A percentile compares a stretch with the other conserved stretches of the same genome.
These are phyloP conservation scores for Plebejus anna DNA, from an alignment of 2,888 invertebrate genomes.

Conservation along the genomic window DNA sequence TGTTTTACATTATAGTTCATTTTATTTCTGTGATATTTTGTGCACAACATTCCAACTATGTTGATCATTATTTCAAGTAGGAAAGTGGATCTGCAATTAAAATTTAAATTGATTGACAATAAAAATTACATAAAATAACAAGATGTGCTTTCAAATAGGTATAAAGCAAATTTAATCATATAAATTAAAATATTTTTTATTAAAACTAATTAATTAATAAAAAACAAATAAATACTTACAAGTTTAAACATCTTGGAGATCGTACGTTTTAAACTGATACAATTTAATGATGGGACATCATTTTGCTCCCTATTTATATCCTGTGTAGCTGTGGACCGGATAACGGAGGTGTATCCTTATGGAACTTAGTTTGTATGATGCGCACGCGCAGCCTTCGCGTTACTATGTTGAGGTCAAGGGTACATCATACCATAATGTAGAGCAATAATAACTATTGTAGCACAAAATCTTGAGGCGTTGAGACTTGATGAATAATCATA, in stretches of 20 bases:
- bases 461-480: neutral
- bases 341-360: constrained; percentile 63
- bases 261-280: constrained; percentile 33
- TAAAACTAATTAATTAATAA: constrained; percentile 20
- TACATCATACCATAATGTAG: constrained; percentile 27
- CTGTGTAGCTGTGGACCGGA: constrained; percentile 51
- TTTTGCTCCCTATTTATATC: constrained; percentile 46
- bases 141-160: neutral
- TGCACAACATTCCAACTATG: too few species aligned
- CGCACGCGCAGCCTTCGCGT: constrained; percentile 64
- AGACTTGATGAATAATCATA: too few species aligned
- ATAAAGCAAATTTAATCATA: neutral
- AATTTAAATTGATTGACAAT: too few species aligned
- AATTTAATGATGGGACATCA: constrained; percentile 40
- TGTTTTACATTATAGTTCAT: too few species aligned
- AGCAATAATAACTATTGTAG: constrained; percentile 9
- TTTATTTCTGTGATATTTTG: too few species aligned
- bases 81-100: too few species aligned
- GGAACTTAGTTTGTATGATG: constrained; percentile 50
- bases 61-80: too few species aligned
- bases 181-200: neutral
- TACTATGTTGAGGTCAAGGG: constrained; percentile 57
- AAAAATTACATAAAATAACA: neutral
- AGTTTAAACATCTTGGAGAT: constrained; percentile 70
- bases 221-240: constrained; percentile 52